Base-by-base conservation (phyloP, 2,113 vertebrate genomes). In the Microcebus lehilahytsara region DNA sequence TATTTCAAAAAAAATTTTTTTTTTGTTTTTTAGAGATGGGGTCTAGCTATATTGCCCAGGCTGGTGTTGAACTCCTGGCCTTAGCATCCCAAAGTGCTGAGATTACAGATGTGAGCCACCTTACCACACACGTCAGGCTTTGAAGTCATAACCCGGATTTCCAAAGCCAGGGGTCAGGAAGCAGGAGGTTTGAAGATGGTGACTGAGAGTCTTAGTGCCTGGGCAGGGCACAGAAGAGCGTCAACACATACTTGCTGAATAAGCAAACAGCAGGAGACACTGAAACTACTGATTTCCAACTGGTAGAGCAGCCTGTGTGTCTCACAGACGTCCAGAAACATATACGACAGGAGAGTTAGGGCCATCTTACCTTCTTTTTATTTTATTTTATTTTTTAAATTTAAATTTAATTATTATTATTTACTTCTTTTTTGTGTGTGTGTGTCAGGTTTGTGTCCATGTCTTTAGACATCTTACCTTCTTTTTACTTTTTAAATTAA, bases 131-230 rank as follows among this genome's bases (percentile, higher is more conserved):
- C 11, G 27, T 94, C 69, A 74, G 46, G 53, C 86, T 78, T 89
- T 94, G 69, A 92, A 23, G 51, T 92, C 37, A 85, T 32, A 84
- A 84, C 34, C 66, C 23, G 66, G 69, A 90, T 92, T 97, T 96
- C 90, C 89, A 97, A 77, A 95, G 51, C 42, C 80, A 90, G 23
- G 6, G 23, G 1, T 87, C 46, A 58, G 67, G 80, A 96, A 89
- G 62, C 25, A 51, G 60, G 46, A 85, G 17, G 4, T 94, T 58
- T 92, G 27, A 81, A 92, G 58, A 56, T 58, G 17, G 40, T 64
- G 40, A 42, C 64, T 34, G 60, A 91, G 67, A 92, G n/a, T 79
- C 56, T 37, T 7, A 37, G 4, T 69, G 64, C 13, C 49, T 80
- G 71, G 66, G 37, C 9, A 20, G 69, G 42, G 6, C 10, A 34